Evolutionary conservation across 92 coral and sea anemone genomes (phyloP).

Genomic region (Porites cylindrica): DNA sequence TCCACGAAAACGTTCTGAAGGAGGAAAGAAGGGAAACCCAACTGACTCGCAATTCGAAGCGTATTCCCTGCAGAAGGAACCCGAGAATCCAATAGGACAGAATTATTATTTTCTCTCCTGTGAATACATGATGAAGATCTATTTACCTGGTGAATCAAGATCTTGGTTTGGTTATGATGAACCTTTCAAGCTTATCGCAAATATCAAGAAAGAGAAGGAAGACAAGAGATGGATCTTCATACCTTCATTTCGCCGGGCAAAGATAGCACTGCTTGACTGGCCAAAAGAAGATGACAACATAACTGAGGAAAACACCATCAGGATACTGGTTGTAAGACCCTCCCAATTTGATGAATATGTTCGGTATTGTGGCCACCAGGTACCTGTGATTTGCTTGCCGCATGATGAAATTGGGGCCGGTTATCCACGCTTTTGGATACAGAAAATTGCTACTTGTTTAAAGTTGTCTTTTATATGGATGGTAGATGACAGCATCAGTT

Average conservation of each 20-base stretch:
- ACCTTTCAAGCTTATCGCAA: too few species aligned
- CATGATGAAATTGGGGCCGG: conserved; percentile 50
- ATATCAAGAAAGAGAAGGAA: too few species aligned
- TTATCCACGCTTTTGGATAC: conserved; percentile 61
- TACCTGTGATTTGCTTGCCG: conserved; percentile 43
- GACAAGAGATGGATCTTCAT: conserved; percentile 47
- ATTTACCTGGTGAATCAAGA: too few species aligned
- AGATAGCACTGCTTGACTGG: conserved; percentile 53
- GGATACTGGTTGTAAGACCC: conserved; percentile 61
- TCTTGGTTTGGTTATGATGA: too few species aligned
- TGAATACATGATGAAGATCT: too few species aligned
- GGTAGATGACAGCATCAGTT: conserved; percentile 58
- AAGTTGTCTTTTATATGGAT: conserved; percentile 57
- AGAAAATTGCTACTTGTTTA: conserved; percentile 51
- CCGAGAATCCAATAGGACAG: too few species aligned
- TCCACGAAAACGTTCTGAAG: too few species aligned
- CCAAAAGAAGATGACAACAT: neutral
- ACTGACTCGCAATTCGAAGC: too few species aligned
- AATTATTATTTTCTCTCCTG: too few species aligned
- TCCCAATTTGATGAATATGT: conserved; percentile 42
- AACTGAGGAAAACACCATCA: conserved; percentile 16
- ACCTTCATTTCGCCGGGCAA: conserved; percentile 50
- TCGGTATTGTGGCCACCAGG: conserved; percentile 22
- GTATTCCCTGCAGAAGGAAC: too few species aligned
- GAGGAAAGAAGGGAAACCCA: too few species aligned